phyloP scores from a whole-genome alignment of 2,888 invertebrate genomes.

The Arrhopalites spinosus region DNA sequence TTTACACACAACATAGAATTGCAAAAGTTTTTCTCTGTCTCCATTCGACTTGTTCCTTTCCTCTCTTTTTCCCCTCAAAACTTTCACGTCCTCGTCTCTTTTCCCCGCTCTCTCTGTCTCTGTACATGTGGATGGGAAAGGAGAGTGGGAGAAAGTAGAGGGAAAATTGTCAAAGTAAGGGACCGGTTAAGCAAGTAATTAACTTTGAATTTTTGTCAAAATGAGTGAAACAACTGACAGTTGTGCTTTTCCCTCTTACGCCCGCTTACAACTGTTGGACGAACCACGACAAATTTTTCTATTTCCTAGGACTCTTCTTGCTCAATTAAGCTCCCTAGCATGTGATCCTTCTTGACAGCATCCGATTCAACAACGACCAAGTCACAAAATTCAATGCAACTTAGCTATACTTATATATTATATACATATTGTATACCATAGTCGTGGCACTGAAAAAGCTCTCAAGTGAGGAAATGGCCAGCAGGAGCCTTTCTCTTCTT shows the following conservation, averaged over 20 bases:
- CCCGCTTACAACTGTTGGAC: background rate
- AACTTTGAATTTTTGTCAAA: slow-evolving; percentile 36
- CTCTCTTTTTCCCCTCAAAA: background rate
- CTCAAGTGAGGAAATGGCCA: slow-evolving; percentile 14
- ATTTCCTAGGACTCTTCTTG: background rate
- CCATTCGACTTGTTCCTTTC: background rate
- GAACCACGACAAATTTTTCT: background rate
- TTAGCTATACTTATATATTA: too few species aligned
- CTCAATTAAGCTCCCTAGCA: slow-evolving; percentile 27
- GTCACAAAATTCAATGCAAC: slow-evolving; percentile 1
- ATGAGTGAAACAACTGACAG: slow-evolving; percentile 28
- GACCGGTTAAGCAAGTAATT: slow-evolving; percentile 21
- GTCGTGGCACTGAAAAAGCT: background rate
- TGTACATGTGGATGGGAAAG: background rate
- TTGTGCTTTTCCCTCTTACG: slow-evolving; percentile 6
- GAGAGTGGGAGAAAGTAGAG: background rate
- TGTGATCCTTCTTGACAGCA: slow-evolving; percentile 25
- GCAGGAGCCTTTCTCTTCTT: background rate
- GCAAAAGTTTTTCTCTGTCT: slow-evolving; percentile 17
- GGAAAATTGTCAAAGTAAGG: background rate
- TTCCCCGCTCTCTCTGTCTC: background rate
- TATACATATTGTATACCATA: background rate
- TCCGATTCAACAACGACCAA: background rate
- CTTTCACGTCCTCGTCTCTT: background rate
- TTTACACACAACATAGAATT: slow-evolving; percentile 1